Evolutionary conservation across 2,113 vertebrate species (phyloP).

Genomic region (Tretioscincus oriximinensis): DNA sequence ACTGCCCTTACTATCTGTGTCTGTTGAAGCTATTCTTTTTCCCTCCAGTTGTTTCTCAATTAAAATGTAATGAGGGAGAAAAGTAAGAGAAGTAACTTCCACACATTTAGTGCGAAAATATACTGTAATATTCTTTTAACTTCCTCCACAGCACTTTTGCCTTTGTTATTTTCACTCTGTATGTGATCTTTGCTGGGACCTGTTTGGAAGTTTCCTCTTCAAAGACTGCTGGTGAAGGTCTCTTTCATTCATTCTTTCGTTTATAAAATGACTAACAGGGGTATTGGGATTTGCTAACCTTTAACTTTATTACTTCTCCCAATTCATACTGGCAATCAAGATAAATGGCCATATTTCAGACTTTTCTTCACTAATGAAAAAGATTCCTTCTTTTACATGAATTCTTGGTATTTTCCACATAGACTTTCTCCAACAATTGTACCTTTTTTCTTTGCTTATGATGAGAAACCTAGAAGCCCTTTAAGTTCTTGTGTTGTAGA

Average conservation of each 20-base stretch:
- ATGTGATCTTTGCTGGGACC: background rate
- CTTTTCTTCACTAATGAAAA: background rate
- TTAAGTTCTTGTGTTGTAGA: too few relatives aligned
- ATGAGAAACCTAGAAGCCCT: background rate
- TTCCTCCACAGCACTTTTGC: background rate
- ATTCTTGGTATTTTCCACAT: background rate
- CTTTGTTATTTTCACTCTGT: background rate
- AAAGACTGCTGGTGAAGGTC: background rate
- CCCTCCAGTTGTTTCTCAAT: constrained; percentile 7
- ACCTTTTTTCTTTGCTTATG: background rate
- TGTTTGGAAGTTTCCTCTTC: constrained; percentile 6
- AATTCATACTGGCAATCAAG: background rate
- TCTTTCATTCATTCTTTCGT: constrained; percentile 3
- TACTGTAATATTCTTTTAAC: background rate
- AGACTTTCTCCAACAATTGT: background rate
- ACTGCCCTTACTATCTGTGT: background rate
- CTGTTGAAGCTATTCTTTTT: background rate
- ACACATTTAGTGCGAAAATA: constrained; percentile 2
- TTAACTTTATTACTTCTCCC: background rate
- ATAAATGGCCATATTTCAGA: background rate
- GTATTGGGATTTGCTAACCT: background rate
- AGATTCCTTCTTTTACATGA: background rate
- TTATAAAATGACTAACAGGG: constrained; percentile 9
- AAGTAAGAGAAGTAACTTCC: background rate
- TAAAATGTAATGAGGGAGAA: constrained; percentile 17